Conservation (phyloP, 1,140 invertebrate species). For the Drosophila carrolli region DNA sequence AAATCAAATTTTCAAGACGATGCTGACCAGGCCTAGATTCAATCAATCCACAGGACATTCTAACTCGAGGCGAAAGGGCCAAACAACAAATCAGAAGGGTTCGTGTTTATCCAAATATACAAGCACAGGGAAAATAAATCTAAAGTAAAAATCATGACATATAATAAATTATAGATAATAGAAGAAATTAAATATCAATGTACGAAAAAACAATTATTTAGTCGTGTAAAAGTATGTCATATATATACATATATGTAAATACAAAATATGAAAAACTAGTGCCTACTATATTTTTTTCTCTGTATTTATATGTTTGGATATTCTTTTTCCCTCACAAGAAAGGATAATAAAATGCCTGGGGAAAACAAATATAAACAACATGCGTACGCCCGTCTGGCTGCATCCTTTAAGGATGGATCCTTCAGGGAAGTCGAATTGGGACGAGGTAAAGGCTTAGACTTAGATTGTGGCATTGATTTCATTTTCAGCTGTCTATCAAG, state of each 20-base stretch:
- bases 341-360: conserved; percentile 72
- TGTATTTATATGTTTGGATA: conserved; percentile 8
- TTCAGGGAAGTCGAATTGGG: conserved; percentile 18
- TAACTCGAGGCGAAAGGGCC: conserved; percentile 47
- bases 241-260: no score
- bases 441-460: conserved; percentile 60
- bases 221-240: no score
- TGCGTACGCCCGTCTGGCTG: conserved; percentile 54
- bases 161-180: background rate
- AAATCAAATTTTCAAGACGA: conserved; percentile 73
- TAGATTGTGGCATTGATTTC: conserved; percentile 76
- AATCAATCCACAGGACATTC: conserved; percentile 59
- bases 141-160: no score
- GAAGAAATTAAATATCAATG: no score
- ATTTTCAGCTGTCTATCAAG: conserved; percentile 47
- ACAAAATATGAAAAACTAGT: background rate
- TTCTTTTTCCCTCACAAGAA: conserved; percentile 62
- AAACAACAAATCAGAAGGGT: conserved; percentile 65
- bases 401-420: conserved; percentile 58
- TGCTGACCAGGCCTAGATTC: conserved; percentile 59
- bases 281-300: background rate
- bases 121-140: conserved; percentile 1
- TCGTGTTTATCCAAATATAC: conserved; percentile 76
- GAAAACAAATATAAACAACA: conserved; percentile 69
- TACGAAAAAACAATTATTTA: no score